Base-by-base conservation (phyloP, 2,113 vertebrate genomes). In the Thamnaconus septentrionalis region DNA sequence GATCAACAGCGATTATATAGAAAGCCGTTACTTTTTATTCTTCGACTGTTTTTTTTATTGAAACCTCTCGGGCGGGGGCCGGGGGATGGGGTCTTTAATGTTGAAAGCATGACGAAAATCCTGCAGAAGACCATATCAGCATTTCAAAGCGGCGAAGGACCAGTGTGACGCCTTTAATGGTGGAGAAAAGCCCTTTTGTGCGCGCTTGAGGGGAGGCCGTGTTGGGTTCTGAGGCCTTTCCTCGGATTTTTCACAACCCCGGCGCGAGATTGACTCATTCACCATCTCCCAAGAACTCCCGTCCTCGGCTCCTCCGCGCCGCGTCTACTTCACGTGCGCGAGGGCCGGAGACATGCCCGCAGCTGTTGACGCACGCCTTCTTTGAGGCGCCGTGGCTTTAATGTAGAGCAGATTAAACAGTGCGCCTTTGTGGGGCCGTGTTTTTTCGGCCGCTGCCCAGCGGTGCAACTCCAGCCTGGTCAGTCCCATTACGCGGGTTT, bases 231-330 rank as follows among this genome's bases (percentile, higher is more conserved):
- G 64, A 72, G 61, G 59, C 59, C 60, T 71, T 31, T 31, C 82
- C 84, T 70, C 70, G 80, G 81, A 73, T 84, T 71, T 31, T 77
- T 86, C 85, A 80, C 78, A 79, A 84, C 84, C 85, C 80, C 6
- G 60, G 79, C 74, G 85, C 72, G 81, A 83, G 86, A 82, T 83
- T 82, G 85, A 81, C 79, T 83, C 86, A 80, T 73, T 83, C 73
- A 66, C 51, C 7, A 71, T 11, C 82, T 81, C 65, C 7, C 18
- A 31, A 31, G 40, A 69, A 71, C 82, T 66, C 78, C 72, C 75
- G 61, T 65, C 50, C 62, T 62, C 53, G 48, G 56, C 45, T 52
- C 76, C 51, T 66, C 80, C 76, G 74, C 4, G 76, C 66, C 10
- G 71, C 61, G 42, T 72, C 59, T 62, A 31, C 85, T 78, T 81